Conservation (phyloP, 2,797 vertebrate genomes). For the Falco novaeseelandiae region DNA sequence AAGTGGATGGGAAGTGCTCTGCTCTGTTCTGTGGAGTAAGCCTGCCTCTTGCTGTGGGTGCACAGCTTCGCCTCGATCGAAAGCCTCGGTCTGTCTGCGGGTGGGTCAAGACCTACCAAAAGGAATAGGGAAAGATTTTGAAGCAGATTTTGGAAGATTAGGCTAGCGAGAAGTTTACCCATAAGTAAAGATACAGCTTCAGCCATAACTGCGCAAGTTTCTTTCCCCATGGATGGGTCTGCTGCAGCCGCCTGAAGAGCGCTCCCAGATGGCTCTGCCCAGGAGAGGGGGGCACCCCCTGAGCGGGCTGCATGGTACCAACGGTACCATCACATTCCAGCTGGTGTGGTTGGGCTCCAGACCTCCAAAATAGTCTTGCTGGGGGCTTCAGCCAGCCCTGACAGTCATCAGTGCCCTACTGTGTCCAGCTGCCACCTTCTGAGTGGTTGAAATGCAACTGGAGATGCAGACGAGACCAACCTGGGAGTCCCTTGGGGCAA, state of each 20-base stretch:
- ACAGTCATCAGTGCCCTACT: neutral
- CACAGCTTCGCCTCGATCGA: neutral
- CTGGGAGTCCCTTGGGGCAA: neutral
- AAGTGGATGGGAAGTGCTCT: neutral
- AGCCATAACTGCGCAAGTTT: neutral
- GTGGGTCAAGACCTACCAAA: neutral
- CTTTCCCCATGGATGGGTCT: neutral
- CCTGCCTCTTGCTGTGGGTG: accelerated
- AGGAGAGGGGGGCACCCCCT: neutral
- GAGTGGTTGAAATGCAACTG: neutral
- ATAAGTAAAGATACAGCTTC: neutral
- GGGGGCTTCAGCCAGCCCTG: neutral
- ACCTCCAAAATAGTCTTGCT: neutral
- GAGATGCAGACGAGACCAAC: neutral
- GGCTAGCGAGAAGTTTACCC: neutral
- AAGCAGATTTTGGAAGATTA: neutral
- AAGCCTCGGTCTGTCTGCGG: accelerated
- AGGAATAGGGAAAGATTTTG: neutral
- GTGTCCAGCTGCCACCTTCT: neutral
- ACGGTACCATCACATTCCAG: neutral
- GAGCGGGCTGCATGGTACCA: neutral
- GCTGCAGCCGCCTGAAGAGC: neutral
- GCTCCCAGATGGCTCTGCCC: neutral
- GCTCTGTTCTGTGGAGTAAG: neutral
- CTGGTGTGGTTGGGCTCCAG: neutral